Percentiles rank a stretch among this genome's conserved stretches.
These are phyloP conservation scores for Drosophila setifemur DNA, from an alignment of 1,140 invertebrate species.

Conservation along the genomic window DNA sequence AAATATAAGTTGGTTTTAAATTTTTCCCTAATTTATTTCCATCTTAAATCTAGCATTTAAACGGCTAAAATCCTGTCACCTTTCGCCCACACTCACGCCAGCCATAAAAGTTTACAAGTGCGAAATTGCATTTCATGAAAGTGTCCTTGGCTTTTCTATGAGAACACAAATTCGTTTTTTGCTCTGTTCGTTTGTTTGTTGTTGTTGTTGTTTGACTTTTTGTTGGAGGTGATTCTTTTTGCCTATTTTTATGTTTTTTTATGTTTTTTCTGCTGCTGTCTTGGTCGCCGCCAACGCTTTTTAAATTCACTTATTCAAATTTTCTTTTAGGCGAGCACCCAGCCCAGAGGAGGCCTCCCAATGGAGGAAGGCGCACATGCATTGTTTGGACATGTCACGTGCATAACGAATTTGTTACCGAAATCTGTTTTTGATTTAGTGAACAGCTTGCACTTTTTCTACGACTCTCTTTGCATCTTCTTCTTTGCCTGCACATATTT, in stretches of 20 bases:
- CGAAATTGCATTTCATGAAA: constrained; percentile 80
- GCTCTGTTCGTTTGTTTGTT: neutral
- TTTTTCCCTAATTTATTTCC: neutral
- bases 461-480: neutral
- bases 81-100: constrained; percentile 24
- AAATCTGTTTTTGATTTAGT: constrained; percentile 81
- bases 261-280: constrained; percentile 1
- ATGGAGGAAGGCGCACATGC: constrained; percentile 16
- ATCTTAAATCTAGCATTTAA: constrained; percentile 1
- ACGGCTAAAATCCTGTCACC: constrained; percentile 29
- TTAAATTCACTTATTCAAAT: constrained; percentile 81
- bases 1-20: neutral
- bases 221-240: constrained; percentile 13
- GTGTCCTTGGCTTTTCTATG: constrained; percentile 74
- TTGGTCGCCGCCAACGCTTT: constrained; percentile 64
- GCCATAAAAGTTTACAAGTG: constrained; percentile 80
- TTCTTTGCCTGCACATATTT: neutral
- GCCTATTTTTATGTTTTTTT: too few species aligned
- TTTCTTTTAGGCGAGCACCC: constrained; percentile 61
- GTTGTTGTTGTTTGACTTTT: constrained; percentile 37
- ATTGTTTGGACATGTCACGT: constrained; percentile 76
- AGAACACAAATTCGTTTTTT: constrained; percentile 35
- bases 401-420: constrained; percentile 78
- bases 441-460: constrained; percentile 73
- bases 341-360: too few species aligned